Conservation (phyloP, 2,797 vertebrate genomes). For the Anniella stebbinsi region DNA sequence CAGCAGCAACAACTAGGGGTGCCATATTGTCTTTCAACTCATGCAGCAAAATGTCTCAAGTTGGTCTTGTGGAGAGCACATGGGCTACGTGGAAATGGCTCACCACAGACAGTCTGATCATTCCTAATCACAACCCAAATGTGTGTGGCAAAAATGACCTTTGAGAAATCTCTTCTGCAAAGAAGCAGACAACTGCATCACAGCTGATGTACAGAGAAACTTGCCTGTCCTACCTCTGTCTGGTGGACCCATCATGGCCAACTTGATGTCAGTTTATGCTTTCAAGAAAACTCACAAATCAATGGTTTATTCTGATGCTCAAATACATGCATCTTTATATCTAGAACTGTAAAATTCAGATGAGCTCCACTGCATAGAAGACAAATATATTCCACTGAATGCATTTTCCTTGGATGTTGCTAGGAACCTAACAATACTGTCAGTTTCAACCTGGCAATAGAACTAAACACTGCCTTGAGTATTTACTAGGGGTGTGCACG, state of each 20-base stretch:
- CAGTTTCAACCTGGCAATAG: background rate
- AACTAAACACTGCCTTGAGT: background rate
- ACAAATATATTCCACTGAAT: background rate
- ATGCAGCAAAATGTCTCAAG: background rate
- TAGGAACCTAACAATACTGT: background rate
- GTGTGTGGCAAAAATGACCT: background rate
- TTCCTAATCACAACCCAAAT: background rate
- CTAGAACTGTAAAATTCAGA: background rate
- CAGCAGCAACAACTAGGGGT: no score
- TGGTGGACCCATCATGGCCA: background rate
- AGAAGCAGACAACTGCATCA: background rate
- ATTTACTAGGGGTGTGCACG: no score
- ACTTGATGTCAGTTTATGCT: background rate
- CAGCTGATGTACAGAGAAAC: background rate
- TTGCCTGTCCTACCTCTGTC: background rate
- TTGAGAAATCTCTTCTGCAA: background rate
- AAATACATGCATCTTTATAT: background rate
- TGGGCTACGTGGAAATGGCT: background rate
- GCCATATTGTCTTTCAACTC: background rate
- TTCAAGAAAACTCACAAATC: background rate
- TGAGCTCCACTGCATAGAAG: background rate
- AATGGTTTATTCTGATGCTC: background rate
- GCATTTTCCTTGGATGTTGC: background rate
- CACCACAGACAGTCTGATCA: background rate
- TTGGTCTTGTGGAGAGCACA: background rate